A percentile compares a stretch with the other conserved stretches of the same genome.
Conservation (phyloP, 2,888 invertebrate genomes). For the Tinea semifulvella region DNA sequence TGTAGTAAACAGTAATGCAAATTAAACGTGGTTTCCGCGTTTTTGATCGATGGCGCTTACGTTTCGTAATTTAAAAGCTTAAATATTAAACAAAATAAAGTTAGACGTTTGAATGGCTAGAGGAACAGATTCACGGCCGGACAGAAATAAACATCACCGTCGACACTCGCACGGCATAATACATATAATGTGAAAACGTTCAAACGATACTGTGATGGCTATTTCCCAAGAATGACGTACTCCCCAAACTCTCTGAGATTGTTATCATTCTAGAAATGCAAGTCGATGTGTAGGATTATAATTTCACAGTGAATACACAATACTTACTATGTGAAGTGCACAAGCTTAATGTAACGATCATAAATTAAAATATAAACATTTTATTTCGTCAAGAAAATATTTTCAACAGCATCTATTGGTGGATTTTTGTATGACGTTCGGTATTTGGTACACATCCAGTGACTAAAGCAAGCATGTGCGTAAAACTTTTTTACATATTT, state of each 20-base stretch:
- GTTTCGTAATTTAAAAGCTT: not conserved
- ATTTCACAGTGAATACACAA: not conserved
- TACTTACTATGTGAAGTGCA: not conserved
- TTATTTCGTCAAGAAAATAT: not conserved
- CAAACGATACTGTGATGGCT: conserved; percentile 2
- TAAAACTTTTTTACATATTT: not conserved
- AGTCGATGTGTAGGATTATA: not conserved
- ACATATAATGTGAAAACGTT: conserved; percentile 5
- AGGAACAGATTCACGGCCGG: conserved; percentile 13
- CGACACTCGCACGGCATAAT: conserved; percentile 10
- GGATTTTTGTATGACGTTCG: not conserved
- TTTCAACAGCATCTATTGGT: not conserved
- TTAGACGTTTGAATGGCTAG: conserved; percentile 12
- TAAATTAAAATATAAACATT: not conserved
- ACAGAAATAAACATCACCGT: conserved; percentile 12
- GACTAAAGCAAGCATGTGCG: conserved; percentile 3
- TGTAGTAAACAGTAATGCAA: not conserved
- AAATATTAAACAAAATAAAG: conserved; percentile 11
- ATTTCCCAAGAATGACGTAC: not conserved
- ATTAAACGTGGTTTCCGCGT: not conserved
- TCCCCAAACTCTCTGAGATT: not conserved
- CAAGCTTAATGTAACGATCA: not conserved
- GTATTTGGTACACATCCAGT: conserved; percentile 7
- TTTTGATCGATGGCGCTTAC: not conserved
- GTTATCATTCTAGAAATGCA: conserved; percentile 1